Conservation (phyloP, 2,113 vertebrate genomes). For the Anolis sagrei region DNA sequence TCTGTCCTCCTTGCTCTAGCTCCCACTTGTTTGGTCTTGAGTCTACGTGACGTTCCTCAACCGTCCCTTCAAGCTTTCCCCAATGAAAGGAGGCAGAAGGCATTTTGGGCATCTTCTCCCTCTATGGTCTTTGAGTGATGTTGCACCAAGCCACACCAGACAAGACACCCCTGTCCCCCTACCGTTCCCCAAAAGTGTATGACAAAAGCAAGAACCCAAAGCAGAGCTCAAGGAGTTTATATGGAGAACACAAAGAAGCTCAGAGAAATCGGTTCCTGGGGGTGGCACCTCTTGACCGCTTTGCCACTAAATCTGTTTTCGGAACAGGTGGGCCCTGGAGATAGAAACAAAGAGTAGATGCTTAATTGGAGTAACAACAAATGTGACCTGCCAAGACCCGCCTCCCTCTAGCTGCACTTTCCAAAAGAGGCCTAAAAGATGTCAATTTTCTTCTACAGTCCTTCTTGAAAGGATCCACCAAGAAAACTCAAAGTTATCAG, state of each 20-base stretch:
- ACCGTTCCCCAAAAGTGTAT: neutral
- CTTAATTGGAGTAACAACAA: neutral
- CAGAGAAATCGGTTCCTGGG: rapidly evolving
- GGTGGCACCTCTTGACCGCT: slow-evolving; percentile 7
- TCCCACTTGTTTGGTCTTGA: neutral
- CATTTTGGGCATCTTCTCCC: neutral
- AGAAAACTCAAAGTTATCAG: too few species aligned
- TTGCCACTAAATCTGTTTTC: neutral
- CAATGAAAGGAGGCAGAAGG: neutral
- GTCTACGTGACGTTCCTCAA: neutral
- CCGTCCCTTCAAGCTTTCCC: neutral
- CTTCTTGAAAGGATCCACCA: too few species aligned
- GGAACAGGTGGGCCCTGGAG: slow-evolving; percentile 46
- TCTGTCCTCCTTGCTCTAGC: neutral
- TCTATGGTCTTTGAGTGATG: neutral
- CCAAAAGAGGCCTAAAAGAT: too few species aligned
- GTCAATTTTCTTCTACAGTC: too few species aligned
- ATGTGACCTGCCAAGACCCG: too few species aligned
- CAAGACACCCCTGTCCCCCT: too few species aligned
- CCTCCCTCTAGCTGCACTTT: too few species aligned
- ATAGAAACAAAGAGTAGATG: slow-evolving; percentile 31
- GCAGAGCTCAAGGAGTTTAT: neutral
- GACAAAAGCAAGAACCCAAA: neutral
- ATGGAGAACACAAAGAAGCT: too few species aligned
- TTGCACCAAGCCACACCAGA: neutral